A percentile compares a stretch with the other conserved stretches of the same genome.
These are phyloP conservation scores for Plectropomus leopardus DNA, from an alignment of 2,113 vertebrate species.

Conservation along the genomic window DNA sequence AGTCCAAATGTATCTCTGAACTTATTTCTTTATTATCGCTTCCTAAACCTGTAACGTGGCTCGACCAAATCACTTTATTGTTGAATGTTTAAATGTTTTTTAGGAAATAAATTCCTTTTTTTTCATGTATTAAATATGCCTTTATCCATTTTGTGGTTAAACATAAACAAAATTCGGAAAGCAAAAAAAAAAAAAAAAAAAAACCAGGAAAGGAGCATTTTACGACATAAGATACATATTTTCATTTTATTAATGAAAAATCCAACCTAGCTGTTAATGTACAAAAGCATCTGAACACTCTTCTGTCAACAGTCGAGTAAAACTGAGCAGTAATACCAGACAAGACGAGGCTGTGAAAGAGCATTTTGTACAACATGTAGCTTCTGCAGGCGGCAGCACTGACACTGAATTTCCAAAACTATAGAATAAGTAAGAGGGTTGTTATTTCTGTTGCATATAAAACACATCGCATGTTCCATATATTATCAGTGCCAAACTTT, in stretches of 20 bases:
- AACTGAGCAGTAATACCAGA: constrained; percentile 32
- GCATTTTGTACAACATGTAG: constrained; percentile 57
- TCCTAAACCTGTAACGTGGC: constrained; percentile 30
- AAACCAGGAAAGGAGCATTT: neutral
- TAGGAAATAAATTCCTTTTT: constrained; percentile 54
- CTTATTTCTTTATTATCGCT: constrained; percentile 24
- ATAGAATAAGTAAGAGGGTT: constrained; percentile 18
- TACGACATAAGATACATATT: constrained; percentile 50
- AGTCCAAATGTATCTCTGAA: constrained; percentile 14
- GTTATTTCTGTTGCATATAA: constrained; percentile 63
- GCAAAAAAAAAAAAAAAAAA: neutral
- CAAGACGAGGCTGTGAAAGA: constrained; percentile 17
- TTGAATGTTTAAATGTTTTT: constrained; percentile 55
- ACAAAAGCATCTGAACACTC: constrained; percentile 53
- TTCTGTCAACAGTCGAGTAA: constrained; percentile 19
- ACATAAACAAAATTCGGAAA: neutral
- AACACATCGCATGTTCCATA: constrained; percentile 70
- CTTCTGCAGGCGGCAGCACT: constrained; percentile 46
- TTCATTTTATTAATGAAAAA: constrained; percentile 73
- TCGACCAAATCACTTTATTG: constrained; percentile 41
- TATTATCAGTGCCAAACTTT: constrained; percentile 73
- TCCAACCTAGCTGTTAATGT: constrained; percentile 66
- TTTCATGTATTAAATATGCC: constrained; percentile 2
- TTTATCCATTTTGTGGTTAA: neutral
- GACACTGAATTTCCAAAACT: constrained; percentile 10